Conservation (phyloP, 2,797 vertebrate genomes). For the Momotus momota region DNA sequence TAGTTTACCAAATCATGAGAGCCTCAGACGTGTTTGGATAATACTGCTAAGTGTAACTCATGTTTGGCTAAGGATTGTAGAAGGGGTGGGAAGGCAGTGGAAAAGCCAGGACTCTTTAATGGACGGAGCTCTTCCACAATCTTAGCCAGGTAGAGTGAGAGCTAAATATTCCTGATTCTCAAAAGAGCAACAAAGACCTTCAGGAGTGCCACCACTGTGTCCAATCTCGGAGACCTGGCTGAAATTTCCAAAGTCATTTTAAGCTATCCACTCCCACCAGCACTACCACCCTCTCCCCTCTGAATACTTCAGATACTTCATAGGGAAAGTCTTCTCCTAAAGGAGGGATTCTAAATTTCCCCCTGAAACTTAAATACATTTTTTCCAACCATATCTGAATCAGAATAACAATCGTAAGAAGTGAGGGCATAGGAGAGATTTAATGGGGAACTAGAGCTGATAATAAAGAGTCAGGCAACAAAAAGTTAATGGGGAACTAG, state of each 20-base stretch:
- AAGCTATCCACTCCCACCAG: fast-evolving
- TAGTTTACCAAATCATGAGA: neutral
- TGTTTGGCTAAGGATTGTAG: neutral
- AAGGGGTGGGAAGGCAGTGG: neutral
- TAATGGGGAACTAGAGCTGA: neutral
- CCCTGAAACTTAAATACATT: neutral
- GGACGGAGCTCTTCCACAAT: neutral
- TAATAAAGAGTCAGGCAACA: neutral
- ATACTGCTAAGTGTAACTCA: neutral
- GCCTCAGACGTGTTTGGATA: neutral
- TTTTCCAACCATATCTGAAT: neutral
- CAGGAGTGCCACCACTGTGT: neutral
- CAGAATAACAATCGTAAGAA: neutral
- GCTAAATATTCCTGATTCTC: neutral
- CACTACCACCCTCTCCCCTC: neutral
- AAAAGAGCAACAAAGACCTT: neutral
- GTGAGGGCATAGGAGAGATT: neutral
- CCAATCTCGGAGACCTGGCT: neutral
- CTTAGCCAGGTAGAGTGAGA: neutral
- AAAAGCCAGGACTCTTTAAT: neutral
- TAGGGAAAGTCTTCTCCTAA: neutral
- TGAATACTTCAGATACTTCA: neutral
- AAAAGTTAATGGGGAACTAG: neutral
- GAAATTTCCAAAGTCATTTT: neutral
- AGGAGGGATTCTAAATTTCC: neutral